phyloP scores from a whole-genome alignment of 2,888 invertebrate species.

The Cryptophagus acutangulus region DNA sequence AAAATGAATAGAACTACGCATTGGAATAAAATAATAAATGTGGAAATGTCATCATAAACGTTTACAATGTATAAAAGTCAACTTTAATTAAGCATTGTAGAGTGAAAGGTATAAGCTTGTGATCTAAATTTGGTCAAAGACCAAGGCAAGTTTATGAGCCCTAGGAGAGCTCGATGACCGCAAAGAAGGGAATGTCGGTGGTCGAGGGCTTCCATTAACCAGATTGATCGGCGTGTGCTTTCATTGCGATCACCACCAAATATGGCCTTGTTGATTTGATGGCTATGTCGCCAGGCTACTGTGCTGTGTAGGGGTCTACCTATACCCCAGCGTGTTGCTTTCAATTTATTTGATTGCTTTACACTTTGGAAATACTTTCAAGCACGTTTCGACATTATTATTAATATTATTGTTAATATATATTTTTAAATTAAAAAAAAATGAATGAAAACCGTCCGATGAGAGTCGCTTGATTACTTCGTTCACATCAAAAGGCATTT shows the following conservation, averaged over 20 bases:
- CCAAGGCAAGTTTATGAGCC: slow-evolving; percentile 14
- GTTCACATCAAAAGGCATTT: no score
- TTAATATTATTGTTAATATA: no score
- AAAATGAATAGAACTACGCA: no score
- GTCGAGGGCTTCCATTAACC: slow-evolving; percentile 13
- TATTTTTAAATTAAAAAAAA: no score
- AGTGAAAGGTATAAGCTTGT: slow-evolving; percentile 15
- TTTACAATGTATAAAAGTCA: no score
- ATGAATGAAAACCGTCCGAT: no score
- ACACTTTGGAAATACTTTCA: not conserved
- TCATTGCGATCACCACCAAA: slow-evolving; percentile 12
- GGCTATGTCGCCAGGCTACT: slow-evolving; percentile 8
- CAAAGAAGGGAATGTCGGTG: slow-evolving; percentile 15
- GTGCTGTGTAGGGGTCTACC: not conserved
- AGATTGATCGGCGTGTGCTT: slow-evolving; percentile 11
- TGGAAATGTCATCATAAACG: slow-evolving; percentile 2
- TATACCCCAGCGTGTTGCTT: not conserved
- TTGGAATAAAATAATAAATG: no score
- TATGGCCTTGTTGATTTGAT: slow-evolving; percentile 14
- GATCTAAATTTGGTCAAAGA: slow-evolving; percentile 15
- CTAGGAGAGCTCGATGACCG: slow-evolving; percentile 16
- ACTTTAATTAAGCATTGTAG: slow-evolving; percentile 12
- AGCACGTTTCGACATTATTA: not conserved
- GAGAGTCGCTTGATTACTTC: no score
- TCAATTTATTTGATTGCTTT: slow-evolving; percentile 1